Base-by-base conservation (phyloP, 2,113 vertebrate species). In the Nematolebias whitei region DNA sequence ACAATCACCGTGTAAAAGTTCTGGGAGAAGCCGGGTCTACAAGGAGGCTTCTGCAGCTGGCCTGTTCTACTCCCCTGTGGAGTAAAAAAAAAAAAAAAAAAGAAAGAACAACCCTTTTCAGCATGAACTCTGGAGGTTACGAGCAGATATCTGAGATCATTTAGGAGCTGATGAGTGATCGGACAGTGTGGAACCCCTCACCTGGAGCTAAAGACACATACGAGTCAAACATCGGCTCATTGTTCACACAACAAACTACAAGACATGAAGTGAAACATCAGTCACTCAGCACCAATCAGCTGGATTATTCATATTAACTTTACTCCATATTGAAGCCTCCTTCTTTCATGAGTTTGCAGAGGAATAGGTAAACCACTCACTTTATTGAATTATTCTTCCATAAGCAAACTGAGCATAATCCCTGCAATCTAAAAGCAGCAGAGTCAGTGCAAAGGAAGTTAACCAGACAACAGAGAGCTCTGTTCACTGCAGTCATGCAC, bases 1-100 rank as follows among this genome's bases (percentile, higher is more conserved):
- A 94, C 84, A 68, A 93, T 90, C 81, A 94, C 85, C 15, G 90
- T 92, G 88, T 93, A 94, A 90, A 93, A 93, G 87, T 86, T 92
- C 85, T 92, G 89, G 85, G 92, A 92, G 91, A 94, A 94, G 78
- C 93, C 93, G 26, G 92, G 88, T 86, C 86, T 83, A 80, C 93
- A 93, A 2, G 80, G 80, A 54, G 88, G 55, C 66, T 79, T 87
- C 39, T 81, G 79, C 55, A 77, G 77, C 83, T 80, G 88, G 71
- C 76, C 87, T 75, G 77, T 80, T 89, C 85, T 89, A 80, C 75
- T 87, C 85, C 88, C 92, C 93, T 94, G 88, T 47, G 83, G 65
- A 79, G 54, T 62, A 71, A 76, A 79, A 77, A 77, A 76, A 61
- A 71, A 80, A 63, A 71, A 26, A n/a, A 67, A 76, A 76, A 75